These are phyloP conservation scores for Wasmannia auropunctata DNA, from an alignment of 1,140 invertebrate genomes.

Conservation along the genomic window DNA sequence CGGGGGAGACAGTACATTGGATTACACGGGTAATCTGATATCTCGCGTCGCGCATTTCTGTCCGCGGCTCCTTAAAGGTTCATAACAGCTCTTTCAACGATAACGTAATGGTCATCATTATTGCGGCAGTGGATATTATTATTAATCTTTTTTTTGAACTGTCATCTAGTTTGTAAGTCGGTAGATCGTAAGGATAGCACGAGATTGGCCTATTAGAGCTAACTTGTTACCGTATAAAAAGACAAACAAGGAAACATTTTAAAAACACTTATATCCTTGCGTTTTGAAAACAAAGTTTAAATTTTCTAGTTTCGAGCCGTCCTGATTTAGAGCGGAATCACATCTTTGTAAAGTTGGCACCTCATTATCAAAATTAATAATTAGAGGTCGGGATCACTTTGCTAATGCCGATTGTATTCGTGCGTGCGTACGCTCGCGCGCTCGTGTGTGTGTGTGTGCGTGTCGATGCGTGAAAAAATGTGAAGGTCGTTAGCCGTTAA, in stretches of 20 bases:
- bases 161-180: constrained; percentile 22
- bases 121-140: constrained; percentile 36
- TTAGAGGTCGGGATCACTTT: too few species aligned
- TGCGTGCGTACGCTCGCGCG: background rate
- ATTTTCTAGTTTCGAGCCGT: constrained; percentile 6
- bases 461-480: constrained; percentile 33
- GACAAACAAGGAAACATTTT: background rate
- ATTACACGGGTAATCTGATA: constrained; percentile 52
- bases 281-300: background rate
- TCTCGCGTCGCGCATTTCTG: constrained; percentile 13
- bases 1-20: constrained; percentile 30
- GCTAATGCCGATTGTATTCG: constrained; percentile 22
- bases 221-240: background rate
- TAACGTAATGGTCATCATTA: constrained; percentile 49
- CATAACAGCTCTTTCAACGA: constrained; percentile 38
- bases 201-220: constrained; percentile 5
- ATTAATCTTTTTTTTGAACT: constrained; percentile 23
- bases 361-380: too few species aligned
- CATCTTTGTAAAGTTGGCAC: too few species aligned
- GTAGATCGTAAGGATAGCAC: background rate
- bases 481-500: constrained; percentile 43
- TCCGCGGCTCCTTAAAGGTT: constrained; percentile 22
- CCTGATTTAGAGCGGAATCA: constrained; percentile 14
- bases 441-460: background rate
- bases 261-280: background rate